Percentiles rank a stretch among this genome's conserved stretches.
Evolutionary conservation across 1,140 invertebrate species (phyloP).

Genomic region (Bombus cullumanus): DNA sequence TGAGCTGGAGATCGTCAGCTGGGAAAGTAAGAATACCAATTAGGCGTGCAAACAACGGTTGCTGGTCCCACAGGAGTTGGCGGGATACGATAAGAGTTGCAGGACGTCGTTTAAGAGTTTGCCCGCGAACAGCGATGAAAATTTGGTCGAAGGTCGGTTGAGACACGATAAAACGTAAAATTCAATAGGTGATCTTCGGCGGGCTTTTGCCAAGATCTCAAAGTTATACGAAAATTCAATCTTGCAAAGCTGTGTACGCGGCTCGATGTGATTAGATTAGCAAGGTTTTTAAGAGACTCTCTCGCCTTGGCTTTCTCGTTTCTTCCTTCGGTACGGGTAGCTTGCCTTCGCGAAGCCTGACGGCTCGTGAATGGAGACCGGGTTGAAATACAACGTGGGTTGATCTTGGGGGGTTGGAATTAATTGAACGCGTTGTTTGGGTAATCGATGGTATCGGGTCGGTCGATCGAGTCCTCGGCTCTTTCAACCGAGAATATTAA

Average conservation of each 20-base stretch:
- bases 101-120: neutral
- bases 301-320: neutral
- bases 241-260: neutral
- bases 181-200: neutral
- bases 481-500: slow-evolving; percentile 46
- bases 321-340: neutral
- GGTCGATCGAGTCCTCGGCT: slow-evolving; percentile 27
- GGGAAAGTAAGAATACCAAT: slow-evolving; percentile 57
- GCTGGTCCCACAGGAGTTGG: neutral
- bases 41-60: slow-evolving; percentile 44
- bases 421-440: slow-evolving; percentile 52
- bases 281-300: slow-evolving; percentile 29
- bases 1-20: slow-evolving; percentile 23
- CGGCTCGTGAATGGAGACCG: neutral
- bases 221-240: slow-evolving; percentile 34
- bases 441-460: slow-evolving; percentile 40
- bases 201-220: neutral
- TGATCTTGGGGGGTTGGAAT: slow-evolving; percentile 35
- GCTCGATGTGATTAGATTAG: slow-evolving; percentile 28
- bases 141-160: neutral
- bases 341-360: neutral
- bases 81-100: slow-evolving; percentile 11
- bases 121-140: neutral
- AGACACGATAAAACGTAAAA: slow-evolving; percentile 6
- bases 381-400: slow-evolving; percentile 20